Evolutionary conservation across 2,797 vertebrate genomes (phyloP), one percentile per base, ranked within the genome.

Genomic region (Neosilurus mollespiculum): DNA sequence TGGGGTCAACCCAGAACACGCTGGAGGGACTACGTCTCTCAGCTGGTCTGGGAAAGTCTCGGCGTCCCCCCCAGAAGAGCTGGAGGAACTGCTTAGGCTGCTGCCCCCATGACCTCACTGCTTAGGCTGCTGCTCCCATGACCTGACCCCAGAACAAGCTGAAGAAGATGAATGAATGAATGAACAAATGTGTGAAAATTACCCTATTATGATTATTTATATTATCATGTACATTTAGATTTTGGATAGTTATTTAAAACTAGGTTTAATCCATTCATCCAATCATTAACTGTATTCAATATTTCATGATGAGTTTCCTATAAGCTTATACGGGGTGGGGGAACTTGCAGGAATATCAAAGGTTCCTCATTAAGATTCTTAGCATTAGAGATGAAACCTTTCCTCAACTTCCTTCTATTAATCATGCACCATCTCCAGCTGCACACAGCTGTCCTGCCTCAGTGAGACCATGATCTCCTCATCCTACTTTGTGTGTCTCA

Each of bases 321-420:
- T 73, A n/a, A 73, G 24, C 71, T 49, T 10, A 62, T 78, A 62
- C 59, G 12, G n/a, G 20, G 2, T 15, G 62, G 18, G 67, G 87
- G 88, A 90, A 87, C 90, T 87, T 65, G 69, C 84, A 81, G 86
- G 87, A 82, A 88, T 85, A 86, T 77, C 87, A 73, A 82, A 86
- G 88, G 83, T 89, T 91, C 89, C 89, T 87, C 90, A 91, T 81
- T 78, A 75, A 84, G 89, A 91, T 88, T 88, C 89, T 86, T 73
- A 65, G 80, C 91, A 89, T 85, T 82, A 89, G 93, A 92, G 92
- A 90, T 91, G 89, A 83, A 9, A 24, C 84, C 86, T 89, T 65
- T 53, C 86, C 24, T 91, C 90, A 88, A 88, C 89, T 89, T 87
- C 89, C 81, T 84, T 88, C 90, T 88, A 93, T 92, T 91, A 93